Base-by-base conservation (phyloP, 2,113 vertebrate species). In the Neopipo cinnamomea region DNA sequence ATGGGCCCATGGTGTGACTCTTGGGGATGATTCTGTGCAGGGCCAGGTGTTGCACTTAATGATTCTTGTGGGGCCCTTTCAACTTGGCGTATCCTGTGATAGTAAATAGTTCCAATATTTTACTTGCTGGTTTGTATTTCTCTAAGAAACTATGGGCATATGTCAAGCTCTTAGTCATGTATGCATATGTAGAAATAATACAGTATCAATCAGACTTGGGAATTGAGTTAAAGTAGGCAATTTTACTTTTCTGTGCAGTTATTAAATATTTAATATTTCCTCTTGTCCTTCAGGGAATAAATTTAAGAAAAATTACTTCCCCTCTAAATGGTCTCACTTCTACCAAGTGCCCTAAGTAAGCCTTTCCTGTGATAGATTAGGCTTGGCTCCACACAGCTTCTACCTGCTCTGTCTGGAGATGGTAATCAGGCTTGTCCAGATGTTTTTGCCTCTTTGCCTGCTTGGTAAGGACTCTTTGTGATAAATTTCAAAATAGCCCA, bases 181-280 rank as follows among this genome's bases (percentile, higher is more conserved):
- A 1, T 67, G 46, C n/a, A 83, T 22, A 50, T 2, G 1, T 37
- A 63, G 85, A 94, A 95, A 95, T 93, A 92, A 80, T 41, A 72
- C 20, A 72, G 19, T 39, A 92, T 88, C 88, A 76, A 63, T 94
- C 85, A 86, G 44, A 67, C 47, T 71, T 90, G 39, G 68, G 85
- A 95, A 90, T 67, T 59, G 75, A 93, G 79, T 88, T 90, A 44
- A 90, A 92, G 50, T 65, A 56, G 42, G 55, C 37, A 78, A 86
- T 91, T 84, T 95, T 90, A 55, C 90, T 95, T 96, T 93, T 93
- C 39, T 77, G 25, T 0, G 0, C 4, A 4, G 24, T 85, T 33
- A 73, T 93, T 91, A 90, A 77, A 66, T 81, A 68, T 88, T 93
- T 86, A 94, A 71, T 77, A 90, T 86, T 95, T 88, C 47, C 19